These are phyloP conservation scores for Mesorhabditis sp. DNA, from an alignment of 2,888 invertebrate species.

Conservation along the genomic window DNA sequence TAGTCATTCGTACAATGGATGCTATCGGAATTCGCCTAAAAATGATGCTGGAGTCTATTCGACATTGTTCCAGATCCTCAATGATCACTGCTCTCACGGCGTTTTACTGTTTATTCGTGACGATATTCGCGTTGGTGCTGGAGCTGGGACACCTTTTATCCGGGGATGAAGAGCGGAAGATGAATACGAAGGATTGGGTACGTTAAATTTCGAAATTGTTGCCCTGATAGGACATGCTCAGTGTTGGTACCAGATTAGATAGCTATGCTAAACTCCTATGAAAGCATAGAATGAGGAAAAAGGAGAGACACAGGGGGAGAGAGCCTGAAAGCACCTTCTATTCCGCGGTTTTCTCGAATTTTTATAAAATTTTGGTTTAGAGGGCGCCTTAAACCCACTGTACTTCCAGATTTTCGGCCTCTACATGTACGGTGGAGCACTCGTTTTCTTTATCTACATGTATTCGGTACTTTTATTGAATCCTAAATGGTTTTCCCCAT, in stretches of 20 bases:
- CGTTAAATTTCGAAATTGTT: conserved; percentile 10
- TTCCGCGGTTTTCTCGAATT: conserved; percentile 6
- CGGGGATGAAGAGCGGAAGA: conserved; percentile 37
- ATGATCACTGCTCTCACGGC: conserved; percentile 44
- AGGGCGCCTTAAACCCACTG: background rate
- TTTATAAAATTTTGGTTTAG: background rate
- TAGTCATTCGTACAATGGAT: too few species aligned
- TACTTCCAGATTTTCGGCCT: conserved; percentile 48
- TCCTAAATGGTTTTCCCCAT: conserved; percentile 44
- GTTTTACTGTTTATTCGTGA: conserved; percentile 42
- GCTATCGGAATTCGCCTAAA: too few species aligned
- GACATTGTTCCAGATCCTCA: conserved; percentile 35
- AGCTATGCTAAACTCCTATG: too few species aligned
- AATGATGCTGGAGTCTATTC: too few species aligned
- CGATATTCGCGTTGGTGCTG: conserved; percentile 51
- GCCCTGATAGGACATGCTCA: too few species aligned
- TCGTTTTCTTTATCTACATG: conserved; percentile 50
- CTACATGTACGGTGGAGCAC: conserved; percentile 50
- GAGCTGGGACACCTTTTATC: conserved; percentile 50
- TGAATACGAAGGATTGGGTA: conserved; percentile 47
- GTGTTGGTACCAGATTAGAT: too few species aligned
- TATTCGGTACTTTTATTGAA: conserved; percentile 48
- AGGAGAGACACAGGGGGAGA: too few species aligned
- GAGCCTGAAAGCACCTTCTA: background rate
- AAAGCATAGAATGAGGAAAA: too few species aligned